A percentile compares a stretch with the other conserved stretches of the same genome.
Conservation (phyloP, 23 tunicate genomes). For the Botrylloides violaceus region DNA sequence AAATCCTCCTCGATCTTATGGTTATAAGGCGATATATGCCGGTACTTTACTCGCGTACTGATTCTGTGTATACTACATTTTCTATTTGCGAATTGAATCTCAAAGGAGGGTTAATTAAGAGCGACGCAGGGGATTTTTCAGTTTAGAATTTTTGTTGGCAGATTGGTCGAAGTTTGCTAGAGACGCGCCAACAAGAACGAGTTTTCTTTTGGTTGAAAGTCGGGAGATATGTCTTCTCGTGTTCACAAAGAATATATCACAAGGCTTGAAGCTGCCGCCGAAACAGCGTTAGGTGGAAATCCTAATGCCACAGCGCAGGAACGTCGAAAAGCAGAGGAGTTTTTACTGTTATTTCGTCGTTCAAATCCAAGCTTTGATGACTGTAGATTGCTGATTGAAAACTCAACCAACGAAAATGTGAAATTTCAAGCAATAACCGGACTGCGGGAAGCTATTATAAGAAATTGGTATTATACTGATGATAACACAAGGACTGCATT, state of each 20-base stretch:
- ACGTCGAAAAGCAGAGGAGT: conserved; percentile 58
- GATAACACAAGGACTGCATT: conserved; percentile 5
- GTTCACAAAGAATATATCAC: conserved; percentile 11
- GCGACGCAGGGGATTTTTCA: too few species aligned
- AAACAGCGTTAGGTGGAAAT: conserved; percentile 34
- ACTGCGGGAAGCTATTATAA: conserved; percentile 46
- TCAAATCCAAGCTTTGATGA: conserved; percentile 44
- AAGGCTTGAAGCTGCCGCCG: conserved; percentile 36
- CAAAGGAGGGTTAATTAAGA: too few species aligned
- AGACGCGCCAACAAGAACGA: too few species aligned
- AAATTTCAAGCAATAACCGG: conserved; percentile 56
- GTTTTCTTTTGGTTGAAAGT: too few species aligned
- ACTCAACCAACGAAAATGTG: conserved; percentile 22
- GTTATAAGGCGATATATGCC: too few species aligned
- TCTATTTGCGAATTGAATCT: too few species aligned
- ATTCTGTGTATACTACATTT: too few species aligned
- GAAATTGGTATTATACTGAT: conserved; percentile 46
- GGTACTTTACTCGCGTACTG: too few species aligned
- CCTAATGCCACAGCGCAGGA: conserved; percentile 24
- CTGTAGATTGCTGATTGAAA: conserved; percentile 43
- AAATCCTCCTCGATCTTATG: too few species aligned
- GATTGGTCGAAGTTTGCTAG: too few species aligned
- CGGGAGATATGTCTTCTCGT: not conserved
- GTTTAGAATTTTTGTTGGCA: too few species aligned
- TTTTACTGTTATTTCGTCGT: conserved; percentile 43